A percentile compares a stretch with the other conserved stretches of the same genome.
Conservation (phyloP, 2,113 vertebrate genomes). For the Rana temporaria region DNA sequence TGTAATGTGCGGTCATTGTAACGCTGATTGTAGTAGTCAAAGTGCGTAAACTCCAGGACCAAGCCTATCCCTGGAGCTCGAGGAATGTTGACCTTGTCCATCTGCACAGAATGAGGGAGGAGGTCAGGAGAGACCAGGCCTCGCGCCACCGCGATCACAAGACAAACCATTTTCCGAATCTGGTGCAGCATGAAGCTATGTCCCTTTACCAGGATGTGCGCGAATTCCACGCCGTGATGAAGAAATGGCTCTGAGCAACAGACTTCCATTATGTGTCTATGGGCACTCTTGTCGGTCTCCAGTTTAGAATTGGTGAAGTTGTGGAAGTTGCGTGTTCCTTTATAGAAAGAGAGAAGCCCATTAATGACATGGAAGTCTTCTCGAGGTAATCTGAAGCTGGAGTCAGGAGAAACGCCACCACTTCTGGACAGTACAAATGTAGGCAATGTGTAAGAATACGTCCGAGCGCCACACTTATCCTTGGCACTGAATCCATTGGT, state of each 20-base stretch:
- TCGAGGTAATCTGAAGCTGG: slow-evolving; percentile 30
- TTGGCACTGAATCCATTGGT: slow-evolving; percentile 35
- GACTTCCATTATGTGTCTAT: slow-evolving; percentile 14
- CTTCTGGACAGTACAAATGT: slow-evolving; percentile 34
- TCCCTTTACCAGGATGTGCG: slow-evolving; percentile 21
- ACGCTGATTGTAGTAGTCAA: slow-evolving; percentile 23
- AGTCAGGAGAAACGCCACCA: slow-evolving; percentile 14
- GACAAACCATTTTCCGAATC: slow-evolving; percentile 53
- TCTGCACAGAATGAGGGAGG: slow-evolving; percentile 11
- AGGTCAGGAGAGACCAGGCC: slow-evolving; percentile 13
- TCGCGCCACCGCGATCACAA: slow-evolving; percentile 40
- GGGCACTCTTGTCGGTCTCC: slow-evolving; percentile 13
- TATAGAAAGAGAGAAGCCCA: slow-evolving; percentile 37
- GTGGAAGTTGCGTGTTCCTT: slow-evolving; percentile 44
- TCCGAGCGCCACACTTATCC: slow-evolving; percentile 25
- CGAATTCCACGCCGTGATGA: slow-evolving; percentile 34
- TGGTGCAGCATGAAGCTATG: slow-evolving; percentile 54
- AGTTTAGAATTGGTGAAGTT: slow-evolving; percentile 38
- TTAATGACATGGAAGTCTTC: slow-evolving; percentile 43
- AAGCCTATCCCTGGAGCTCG: slow-evolving; percentile 42
- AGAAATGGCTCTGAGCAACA: slow-evolving; percentile 45
- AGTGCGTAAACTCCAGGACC: slow-evolving; percentile 42
- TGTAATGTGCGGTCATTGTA: neutral
- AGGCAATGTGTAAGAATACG: slow-evolving; percentile 50
- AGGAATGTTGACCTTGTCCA: slow-evolving; percentile 17